Evolutionary conservation across 2,797 vertebrate genomes (phyloP), one percentile per base, ranked within the genome.

Genomic region (Liparis tanakae): DNA sequence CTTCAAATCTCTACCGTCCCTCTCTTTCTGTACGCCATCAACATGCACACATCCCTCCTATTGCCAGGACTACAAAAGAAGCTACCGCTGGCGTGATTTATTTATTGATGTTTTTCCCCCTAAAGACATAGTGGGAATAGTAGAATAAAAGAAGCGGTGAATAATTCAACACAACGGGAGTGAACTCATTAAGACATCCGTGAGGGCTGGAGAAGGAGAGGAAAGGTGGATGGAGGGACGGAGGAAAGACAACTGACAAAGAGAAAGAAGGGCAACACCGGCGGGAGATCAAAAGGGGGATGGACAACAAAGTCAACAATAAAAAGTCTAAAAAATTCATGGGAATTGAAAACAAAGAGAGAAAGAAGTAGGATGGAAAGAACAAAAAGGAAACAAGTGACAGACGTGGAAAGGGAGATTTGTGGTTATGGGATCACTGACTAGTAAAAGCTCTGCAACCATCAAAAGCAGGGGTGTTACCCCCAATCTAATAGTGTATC

Each of bases 61-160:
- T 39, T 72, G 81, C 71, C 56, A 72, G 65, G 74, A 82, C 78
- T 76, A 67, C 67, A 86, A 74, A 84, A 78, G 79, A 76, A 81
- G 70, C 70, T 79, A 79, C 85, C 76, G 74, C 75, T 75, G 80
- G 82, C 54, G 75, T 88, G 87, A 92, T 92, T 94, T 94, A 94
- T 93, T 94, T 94, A 94, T 94, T 91, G 85, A 86, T 89, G 88
- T 91, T 93, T 92, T 54, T 87, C 60, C 81, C 91, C 93, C 92
- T 89, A 79, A 80, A 93, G 93, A 91, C 86, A 91, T 87, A 91
- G 90, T 90, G 87, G 85, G 82, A 88, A 87, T 76, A 76, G 79
- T 81, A 61, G 87, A 89, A 91, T 91, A 91, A 88, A 85, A 89
- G 81, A 92, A 88, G 78, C 55, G 64, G 85, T 94, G 82, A 94